Base-by-base conservation (phyloP, 1,140 invertebrate species). In the Pectinophora gossypiella region DNA sequence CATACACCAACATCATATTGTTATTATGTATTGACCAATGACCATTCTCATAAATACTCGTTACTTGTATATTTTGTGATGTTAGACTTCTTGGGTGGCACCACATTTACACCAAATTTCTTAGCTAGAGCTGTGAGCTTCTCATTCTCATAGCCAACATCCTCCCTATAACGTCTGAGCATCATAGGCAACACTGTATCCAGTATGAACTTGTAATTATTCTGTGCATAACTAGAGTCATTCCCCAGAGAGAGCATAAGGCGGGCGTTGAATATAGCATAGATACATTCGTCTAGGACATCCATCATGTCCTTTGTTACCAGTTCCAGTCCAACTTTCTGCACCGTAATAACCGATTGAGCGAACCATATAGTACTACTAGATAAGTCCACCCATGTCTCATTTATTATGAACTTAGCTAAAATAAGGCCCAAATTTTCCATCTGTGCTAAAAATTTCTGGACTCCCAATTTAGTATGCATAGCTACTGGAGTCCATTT, bases 281-380 rank as follows among this genome's bases (percentile, higher is more conserved):
- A 62, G 20, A 87, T 85, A 57, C 85, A 87, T 16, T 88, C 86
- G 59, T 88, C 85, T 3, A 88, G 71, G 0, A 79, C 77, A 62
- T 87, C 76, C 83, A 89, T 88, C 78, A 87, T 85, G 62, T 89
- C 86, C 48, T 79, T 80, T n/a, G 84, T 86, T 16, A 88, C 87
- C 61, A 89, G 75, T 56, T 78, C 67, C 47, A 89, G 63, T 45
- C 87, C 87, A 48, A 87, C 75, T 59, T 85, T 85, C 59, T 89
- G 87, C 13, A 89, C 59, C 44, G 75, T 86, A 19, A 89, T 70
- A 19, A 88, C 66, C 2, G 86, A 89, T 64, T 89, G 85, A 4
- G 74, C 75, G 70, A 89, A 89, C 87, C 87, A 89, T 63, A 89
- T 78, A 10, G 87, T 89, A 72, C 87, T 89, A 68, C 84, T 88